phyloP scores from a whole-genome alignment of 2,113 vertebrate species.

The Brachyistius frenatus region DNA sequence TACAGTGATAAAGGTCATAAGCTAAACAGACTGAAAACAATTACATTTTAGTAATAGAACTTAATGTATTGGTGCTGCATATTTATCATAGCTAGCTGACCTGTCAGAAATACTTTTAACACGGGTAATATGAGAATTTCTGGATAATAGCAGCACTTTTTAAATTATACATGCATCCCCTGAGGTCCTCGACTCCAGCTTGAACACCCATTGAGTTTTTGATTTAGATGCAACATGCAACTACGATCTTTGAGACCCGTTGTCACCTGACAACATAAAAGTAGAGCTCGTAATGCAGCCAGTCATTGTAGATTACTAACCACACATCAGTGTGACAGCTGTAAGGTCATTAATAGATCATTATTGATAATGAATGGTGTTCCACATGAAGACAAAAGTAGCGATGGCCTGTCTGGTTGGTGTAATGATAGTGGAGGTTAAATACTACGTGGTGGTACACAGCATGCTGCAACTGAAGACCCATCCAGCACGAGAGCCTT shows the following conservation, averaged over 20 bases:
- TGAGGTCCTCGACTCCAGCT: background rate
- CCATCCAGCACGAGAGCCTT: conserved; percentile 25
- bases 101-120: background rate
- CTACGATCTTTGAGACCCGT: background rate
- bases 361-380: conserved; percentile 53
- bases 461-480: conserved; percentile 30
- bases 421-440: conserved; percentile 62
- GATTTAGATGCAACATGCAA: background rate
- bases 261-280: background rate
- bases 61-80: background rate
- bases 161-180: conserved; percentile 6
- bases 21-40: too few species aligned
- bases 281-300: background rate
- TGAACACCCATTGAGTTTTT: background rate
- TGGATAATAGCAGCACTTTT: background rate
- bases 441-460: conserved; percentile 18
- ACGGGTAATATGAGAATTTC: background rate
- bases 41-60: too few species aligned
- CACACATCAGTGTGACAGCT: background rate
- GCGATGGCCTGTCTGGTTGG: background rate
- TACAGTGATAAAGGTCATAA: too few species aligned
- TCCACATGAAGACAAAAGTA: conserved; percentile 24
- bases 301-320: conserved; percentile 7
- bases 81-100: background rate
- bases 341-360: conserved; percentile 39